These are phyloP conservation scores for Chitala chitala DNA, from an alignment of 2,113 vertebrate species.

Conservation along the genomic window DNA sequence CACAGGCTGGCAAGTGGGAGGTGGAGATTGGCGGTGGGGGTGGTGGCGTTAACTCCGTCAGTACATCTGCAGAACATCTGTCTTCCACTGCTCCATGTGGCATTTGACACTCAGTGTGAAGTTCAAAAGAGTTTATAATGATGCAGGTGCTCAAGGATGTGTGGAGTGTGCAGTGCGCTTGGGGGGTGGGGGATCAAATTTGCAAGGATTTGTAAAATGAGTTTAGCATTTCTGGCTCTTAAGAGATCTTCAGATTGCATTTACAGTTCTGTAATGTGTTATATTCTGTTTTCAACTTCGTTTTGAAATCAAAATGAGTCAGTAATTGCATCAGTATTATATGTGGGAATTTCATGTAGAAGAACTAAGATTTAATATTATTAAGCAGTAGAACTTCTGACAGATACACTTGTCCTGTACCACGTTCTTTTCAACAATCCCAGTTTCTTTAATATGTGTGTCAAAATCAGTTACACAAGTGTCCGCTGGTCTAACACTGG, in stretches of 20 bases:
- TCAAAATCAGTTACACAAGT: constrained; percentile 3
- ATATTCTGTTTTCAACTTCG: not conserved
- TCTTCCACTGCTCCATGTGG: constrained; percentile 67
- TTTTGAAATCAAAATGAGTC: too few relatives aligned
- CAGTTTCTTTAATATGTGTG: not conserved
- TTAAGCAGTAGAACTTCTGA: not conserved
- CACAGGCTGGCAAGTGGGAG: constrained; percentile 2
- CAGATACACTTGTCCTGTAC: not conserved
- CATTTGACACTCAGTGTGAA: constrained; percentile 67
- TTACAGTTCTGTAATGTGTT: not conserved
- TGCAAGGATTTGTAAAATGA: constrained; percentile 33
- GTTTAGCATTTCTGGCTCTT: constrained; percentile 6
- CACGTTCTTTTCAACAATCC: constrained; percentile 15
- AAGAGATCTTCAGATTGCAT: not conserved
- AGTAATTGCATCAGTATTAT: too few relatives aligned
- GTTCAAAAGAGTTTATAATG: constrained; percentile 71
- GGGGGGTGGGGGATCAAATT: not conserved
- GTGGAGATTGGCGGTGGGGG: constrained; percentile 20
- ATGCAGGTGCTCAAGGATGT: constrained; percentile 60
- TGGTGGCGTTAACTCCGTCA: constrained; percentile 43
- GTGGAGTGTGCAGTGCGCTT: constrained; percentile 35
- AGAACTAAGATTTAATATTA: not conserved
- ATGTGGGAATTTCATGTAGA: not conserved
- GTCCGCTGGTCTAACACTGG: not conserved
- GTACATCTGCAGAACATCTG: constrained; percentile 69